These are phyloP conservation scores for Brachyalestes nurse DNA, from an alignment of 2,797 vertebrate genomes.

Conservation along the genomic window DNA sequence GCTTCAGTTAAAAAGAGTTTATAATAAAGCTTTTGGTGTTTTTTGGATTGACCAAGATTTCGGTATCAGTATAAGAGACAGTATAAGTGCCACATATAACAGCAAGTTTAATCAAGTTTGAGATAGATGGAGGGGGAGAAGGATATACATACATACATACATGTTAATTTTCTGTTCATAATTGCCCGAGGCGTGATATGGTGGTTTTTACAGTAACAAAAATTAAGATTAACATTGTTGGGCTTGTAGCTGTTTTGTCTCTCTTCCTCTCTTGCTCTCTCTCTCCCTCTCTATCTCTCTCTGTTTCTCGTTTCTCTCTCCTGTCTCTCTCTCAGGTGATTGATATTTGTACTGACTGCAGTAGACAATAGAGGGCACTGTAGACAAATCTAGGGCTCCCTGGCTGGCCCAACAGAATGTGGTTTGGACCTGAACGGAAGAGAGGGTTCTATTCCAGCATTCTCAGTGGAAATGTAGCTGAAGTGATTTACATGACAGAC, in stretches of 20 bases:
- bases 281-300: neutral
- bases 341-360: slow-evolving; percentile 41
- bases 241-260: neutral
- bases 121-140: neutral
- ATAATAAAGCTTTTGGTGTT: no score
- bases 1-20: no score
- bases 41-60: no score
- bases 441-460: slow-evolving; percentile 18
- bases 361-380: slow-evolving; percentile 56
- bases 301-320: neutral
- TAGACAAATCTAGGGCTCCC: slow-evolving; percentile 43
- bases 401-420: neutral
- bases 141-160: neutral
- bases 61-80: neutral
- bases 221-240: no score
- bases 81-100: no score
- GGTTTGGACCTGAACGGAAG: slow-evolving; percentile 11
- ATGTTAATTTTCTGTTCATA: no score
- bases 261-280: neutral
- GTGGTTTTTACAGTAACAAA: neutral
- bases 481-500: slow-evolving; percentile 6
- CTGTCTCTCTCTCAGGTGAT: neutral
- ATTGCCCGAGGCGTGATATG: neutral
- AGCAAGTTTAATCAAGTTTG: no score
- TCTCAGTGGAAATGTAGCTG: neutral